Base-by-base conservation (phyloP, 2,888 invertebrate genomes). In the Caenorhabditis sp. region DNA sequence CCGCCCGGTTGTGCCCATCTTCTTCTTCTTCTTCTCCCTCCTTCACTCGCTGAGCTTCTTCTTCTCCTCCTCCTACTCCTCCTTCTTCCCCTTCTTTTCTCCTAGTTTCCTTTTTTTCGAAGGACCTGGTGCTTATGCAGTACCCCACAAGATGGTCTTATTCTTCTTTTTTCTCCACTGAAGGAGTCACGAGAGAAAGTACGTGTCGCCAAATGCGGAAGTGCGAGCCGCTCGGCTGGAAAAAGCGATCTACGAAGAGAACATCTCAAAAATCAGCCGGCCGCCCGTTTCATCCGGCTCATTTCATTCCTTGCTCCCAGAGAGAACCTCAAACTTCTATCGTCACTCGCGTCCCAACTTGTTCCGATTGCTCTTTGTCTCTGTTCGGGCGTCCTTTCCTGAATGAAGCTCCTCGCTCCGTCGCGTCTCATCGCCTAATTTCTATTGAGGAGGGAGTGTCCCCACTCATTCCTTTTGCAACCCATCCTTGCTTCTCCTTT, bases 111-210 rank as follows among this genome's bases (percentile, higher is more conserved):
- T n/a, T 65, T 67, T 58, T 58, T 47, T 37, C 50, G 55, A 64
- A 24, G 58, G 74, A 74, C 74, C 58, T 65, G 74, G 74, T 67
- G 51, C 74, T 74, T 74, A 74, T 60, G 58, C 65, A 65, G 74
- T 67, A 65, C 60, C 28, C 74, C 64, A 51, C 58, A 56, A 47
- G 74, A 65, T 60, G 65, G 65, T 65, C 64, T 62, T 56, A 47
- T 47, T 47, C 47, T 47, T 47, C 47, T 47, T 47, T n/a, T 18
- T 47, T 47, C 13, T 47, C 18, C 47, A 47, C 47, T 47, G 40
- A 61, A 60, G 15, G 35, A 65, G 51, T 51, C 32, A 47, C n/a
- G 9, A 18, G 4, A 11, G 5, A 26, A 26, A 56, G 55, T 53
- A 53, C 53, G 6, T 24, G 40, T 47, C 50, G 32, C 47, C 74